A percentile compares a stretch with the other conserved stretches of the same genome.
These are phyloP conservation scores for Sebastes trivittatus DNA, from an alignment of 2,797 vertebrate species.

Conservation along the genomic window DNA sequence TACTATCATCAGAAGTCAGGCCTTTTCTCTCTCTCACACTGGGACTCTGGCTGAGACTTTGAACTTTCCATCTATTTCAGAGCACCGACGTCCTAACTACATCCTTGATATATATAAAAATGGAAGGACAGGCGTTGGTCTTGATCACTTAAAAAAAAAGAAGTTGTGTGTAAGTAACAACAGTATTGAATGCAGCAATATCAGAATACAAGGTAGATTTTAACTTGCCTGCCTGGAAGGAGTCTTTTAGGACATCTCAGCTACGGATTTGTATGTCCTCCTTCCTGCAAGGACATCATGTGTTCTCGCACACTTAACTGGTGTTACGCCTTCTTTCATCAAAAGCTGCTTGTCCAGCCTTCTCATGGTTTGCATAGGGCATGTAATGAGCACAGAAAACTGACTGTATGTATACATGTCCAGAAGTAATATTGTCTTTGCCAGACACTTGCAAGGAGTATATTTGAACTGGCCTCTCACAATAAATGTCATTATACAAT, in stretches of 20 bases:
- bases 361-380: constrained; percentile 79
- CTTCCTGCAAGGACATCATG: constrained; percentile 42
- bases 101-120: constrained; percentile 63
- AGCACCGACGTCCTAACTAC: constrained; percentile 29
- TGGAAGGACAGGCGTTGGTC: constrained; percentile 62
- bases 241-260: constrained; percentile 45
- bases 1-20: constrained; percentile 70
- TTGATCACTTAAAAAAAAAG: constrained; percentile 40
- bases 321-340: constrained; percentile 10
- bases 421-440: constrained; percentile 61
- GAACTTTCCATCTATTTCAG: constrained; percentile 5
- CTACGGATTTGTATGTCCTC: constrained; percentile 35
- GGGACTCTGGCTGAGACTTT: constrained; percentile 24
- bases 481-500: constrained; percentile 64
- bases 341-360: constrained; percentile 52
- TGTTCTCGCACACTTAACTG: constrained; percentile 39
- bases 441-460: constrained; percentile 64
- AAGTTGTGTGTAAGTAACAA: constrained; percentile 34
- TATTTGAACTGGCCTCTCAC: constrained; percentile 65
- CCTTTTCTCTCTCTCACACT: constrained; percentile 45
- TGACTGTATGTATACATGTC: constrained; percentile 59
- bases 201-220: constrained; percentile 66
- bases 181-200: constrained; percentile 72
- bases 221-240: constrained; percentile 49
- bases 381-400: constrained; percentile 71